Conservation (phyloP, 2,113 vertebrate species). For the Mesitornis unicolor region DNA sequence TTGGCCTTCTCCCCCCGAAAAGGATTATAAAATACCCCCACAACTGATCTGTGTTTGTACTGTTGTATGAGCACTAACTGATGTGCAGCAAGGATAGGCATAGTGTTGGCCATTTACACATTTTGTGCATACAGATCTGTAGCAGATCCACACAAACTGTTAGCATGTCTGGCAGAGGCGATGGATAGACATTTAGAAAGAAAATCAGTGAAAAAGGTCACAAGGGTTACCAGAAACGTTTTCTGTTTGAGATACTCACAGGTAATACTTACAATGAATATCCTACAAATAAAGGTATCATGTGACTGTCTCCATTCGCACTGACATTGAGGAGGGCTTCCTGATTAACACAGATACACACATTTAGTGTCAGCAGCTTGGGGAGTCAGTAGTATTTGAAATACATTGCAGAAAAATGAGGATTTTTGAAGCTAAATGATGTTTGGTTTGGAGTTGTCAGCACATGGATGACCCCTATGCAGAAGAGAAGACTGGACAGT, state of each 20-base stretch:
- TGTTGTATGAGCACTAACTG: not conserved
- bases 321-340: not conserved
- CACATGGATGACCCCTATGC: not conserved
- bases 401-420: not conserved
- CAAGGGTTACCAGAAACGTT: not conserved
- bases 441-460: not conserved
- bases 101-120: accelerated
- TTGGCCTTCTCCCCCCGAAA: not conserved
- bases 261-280: not conserved
- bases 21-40: not conserved
- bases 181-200: not conserved
- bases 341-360: not conserved
- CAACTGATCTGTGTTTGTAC: not conserved
- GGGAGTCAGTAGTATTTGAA: not conserved
- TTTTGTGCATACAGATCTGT: not conserved
- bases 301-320: not conserved
- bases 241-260: not conserved
- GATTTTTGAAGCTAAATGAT: not conserved
- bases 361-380: not conserved
- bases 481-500: not conserved
- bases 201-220: not conserved
- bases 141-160: not conserved
- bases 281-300: not conserved
- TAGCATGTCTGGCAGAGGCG: not conserved
- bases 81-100: not conserved